Base-by-base conservation (phyloP, 2,888 invertebrate genomes). In the Eristalinus aeneus region DNA sequence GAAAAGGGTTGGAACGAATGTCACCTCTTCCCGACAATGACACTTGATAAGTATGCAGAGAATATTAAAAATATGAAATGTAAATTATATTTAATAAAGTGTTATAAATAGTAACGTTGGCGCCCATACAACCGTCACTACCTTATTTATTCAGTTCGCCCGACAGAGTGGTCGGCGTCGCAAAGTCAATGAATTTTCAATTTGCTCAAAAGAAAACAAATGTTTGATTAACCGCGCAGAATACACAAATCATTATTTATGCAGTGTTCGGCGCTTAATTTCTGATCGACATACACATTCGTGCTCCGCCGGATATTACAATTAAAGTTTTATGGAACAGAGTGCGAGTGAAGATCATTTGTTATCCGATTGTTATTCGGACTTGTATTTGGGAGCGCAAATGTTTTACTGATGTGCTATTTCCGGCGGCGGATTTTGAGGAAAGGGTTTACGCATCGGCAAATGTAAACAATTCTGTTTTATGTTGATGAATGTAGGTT, bases 221-320 rank as follows among this genome's bases (percentile, higher is more conserved):
- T 69, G 36, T 39, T 69, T 69, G 69, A 69, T 69, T 69, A 69
- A 69, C 58, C 3, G 23, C 34, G 16, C 39, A 20, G 27, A 69
- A 16, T 46, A 46, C 46, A 16, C 16, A 46, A 46, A 46, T 46
- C 46, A 39, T 58, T 39, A 69, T 69, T 58, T 32, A 67, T 54
- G 46, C 39, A 36, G 8, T 46, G 46, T 75, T 32, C 23, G 46
- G 16, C 46, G n/a, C 46, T 46, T 46, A 46, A 46, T 34, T 56
- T 58, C 36, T 56, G 36, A 74, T 74, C 56, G 64, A 74, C 63
- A 71, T 64, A 53, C 31, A 20, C 11, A 58, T 56, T 64, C 69
- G 56, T 46, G 71, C 58, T 32, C 77, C 64, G 71, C 77, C 71
- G 77, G 77, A 78, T 64, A 72, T 78, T 61, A 53, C 32, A 31